phyloP scores from a whole-genome alignment of 2,113 vertebrate genomes.

The Lophotis ruficrista region DNA sequence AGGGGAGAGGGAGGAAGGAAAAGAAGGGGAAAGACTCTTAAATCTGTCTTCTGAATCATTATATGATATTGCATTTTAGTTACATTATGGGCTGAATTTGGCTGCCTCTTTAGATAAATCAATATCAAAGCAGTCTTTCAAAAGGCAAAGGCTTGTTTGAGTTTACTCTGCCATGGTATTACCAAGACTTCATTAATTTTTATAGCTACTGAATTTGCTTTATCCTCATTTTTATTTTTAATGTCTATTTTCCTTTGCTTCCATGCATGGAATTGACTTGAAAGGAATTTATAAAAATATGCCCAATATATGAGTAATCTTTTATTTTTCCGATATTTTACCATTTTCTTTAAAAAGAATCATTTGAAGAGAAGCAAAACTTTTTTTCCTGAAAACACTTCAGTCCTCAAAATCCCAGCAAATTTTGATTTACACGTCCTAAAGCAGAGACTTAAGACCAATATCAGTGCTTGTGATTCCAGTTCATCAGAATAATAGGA shows the following conservation, averaged over 20 bases:
- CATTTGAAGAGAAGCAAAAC: neutral
- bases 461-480: neutral
- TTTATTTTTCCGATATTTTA: neutral
- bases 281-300: conserved; percentile 34
- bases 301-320: neutral
- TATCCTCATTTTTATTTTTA: conserved; percentile 52
- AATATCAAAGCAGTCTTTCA: conserved; percentile 59
- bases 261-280: neutral
- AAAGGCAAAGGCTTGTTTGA: conserved; percentile 49
- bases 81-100: conserved; percentile 37
- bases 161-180: conserved; percentile 35
- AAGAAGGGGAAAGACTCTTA: neutral
- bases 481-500: conserved; percentile 12
- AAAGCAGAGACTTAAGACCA: conserved; percentile 5
- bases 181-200: conserved; percentile 61
- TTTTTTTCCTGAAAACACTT: neutral
- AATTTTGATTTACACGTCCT: neutral
- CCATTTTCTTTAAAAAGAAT: neutral
- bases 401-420: neutral
- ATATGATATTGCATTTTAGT: conserved; percentile 59
- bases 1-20: neutral
- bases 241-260: conserved; percentile 30
- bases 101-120: conserved; percentile 37
- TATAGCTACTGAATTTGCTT: conserved; percentile 42
- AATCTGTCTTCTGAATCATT: conserved; percentile 25